These are phyloP conservation scores for Trematomus bernacchii DNA, from an alignment of 2,797 vertebrate species.

Conservation along the genomic window DNA sequence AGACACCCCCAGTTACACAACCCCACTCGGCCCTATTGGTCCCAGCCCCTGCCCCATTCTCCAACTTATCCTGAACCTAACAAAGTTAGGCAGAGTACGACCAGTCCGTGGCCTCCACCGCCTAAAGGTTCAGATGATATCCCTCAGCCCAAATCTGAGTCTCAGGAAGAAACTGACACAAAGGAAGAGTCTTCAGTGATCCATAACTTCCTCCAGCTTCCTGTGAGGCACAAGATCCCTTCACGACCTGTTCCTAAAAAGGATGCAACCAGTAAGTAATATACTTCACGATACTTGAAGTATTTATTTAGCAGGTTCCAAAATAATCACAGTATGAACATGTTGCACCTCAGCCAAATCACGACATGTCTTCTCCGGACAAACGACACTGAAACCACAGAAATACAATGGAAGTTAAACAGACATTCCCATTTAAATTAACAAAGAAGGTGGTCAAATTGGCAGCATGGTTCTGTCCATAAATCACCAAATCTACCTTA, in stretches of 20 bases:
- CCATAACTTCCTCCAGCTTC: constrained; percentile 43
- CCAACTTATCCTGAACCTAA: constrained; percentile 17
- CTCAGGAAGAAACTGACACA: constrained; percentile 1
- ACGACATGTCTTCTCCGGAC: too few species aligned
- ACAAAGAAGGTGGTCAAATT: too few species aligned
- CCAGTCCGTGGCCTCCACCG: not conserved
- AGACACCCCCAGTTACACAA: constrained; percentile 11
- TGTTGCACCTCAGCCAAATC: too few species aligned
- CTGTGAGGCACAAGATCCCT: constrained; percentile 43
- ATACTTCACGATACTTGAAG: not conserved
- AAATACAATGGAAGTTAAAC: too few species aligned
- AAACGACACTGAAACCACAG: too few species aligned
- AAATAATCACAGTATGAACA: too few species aligned
- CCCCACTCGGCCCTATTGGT: not conserved
- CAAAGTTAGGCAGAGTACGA: constrained; percentile 20
- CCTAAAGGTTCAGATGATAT: constrained; percentile 8
- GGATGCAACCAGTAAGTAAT: constrained; percentile 72
- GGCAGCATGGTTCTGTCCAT: too few species aligned
- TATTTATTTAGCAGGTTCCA: not conserved
- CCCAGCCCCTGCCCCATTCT: not conserved
- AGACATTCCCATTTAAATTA: too few species aligned
- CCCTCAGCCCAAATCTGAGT: not conserved
- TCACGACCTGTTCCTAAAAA: constrained; percentile 36
- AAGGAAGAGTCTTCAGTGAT: constrained; percentile 33
- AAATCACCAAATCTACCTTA: too few species aligned